Evolutionary conservation across 2,113 vertebrate genomes (phyloP).

Genomic region (Lagopus leucura): DNA sequence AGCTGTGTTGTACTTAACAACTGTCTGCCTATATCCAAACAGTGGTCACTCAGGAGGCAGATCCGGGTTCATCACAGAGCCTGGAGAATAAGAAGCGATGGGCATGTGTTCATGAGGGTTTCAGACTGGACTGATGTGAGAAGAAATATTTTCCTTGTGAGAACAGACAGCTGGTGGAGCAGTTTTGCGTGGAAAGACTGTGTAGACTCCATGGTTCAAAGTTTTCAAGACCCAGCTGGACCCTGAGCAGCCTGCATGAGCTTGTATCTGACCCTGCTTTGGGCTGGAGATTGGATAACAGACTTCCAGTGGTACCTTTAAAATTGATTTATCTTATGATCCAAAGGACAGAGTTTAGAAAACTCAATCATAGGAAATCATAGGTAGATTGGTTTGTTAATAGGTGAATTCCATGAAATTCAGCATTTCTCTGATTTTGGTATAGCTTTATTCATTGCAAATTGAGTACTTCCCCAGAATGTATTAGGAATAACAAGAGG

Average conservation of each 20-base stretch:
- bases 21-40: rapidly evolving
- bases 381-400: neutral
- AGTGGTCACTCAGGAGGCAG: neutral
- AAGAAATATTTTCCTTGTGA: neutral
- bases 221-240: neutral
- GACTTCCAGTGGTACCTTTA: neutral
- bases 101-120: neutral
- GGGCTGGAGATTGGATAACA: neutral
- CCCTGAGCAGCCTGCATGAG: neutral
- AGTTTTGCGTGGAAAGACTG: neutral
- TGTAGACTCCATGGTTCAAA: neutral
- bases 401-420: neutral
- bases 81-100: neutral
- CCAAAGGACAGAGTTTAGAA: neutral
- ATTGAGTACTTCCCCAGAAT: neutral
- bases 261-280: neutral
- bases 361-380: neutral
- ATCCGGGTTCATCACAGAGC: neutral
- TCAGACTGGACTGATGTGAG: neutral
- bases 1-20: neutral
- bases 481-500: neutral
- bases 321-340: neutral
- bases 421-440: neutral
- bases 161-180: neutral
- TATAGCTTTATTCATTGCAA: neutral